Percentiles rank a stretch among this genome's conserved stretches.
These are phyloP conservation scores for Cephalopterus ornatus DNA, from an alignment of 2,113 vertebrate genomes.

Conservation along the genomic window DNA sequence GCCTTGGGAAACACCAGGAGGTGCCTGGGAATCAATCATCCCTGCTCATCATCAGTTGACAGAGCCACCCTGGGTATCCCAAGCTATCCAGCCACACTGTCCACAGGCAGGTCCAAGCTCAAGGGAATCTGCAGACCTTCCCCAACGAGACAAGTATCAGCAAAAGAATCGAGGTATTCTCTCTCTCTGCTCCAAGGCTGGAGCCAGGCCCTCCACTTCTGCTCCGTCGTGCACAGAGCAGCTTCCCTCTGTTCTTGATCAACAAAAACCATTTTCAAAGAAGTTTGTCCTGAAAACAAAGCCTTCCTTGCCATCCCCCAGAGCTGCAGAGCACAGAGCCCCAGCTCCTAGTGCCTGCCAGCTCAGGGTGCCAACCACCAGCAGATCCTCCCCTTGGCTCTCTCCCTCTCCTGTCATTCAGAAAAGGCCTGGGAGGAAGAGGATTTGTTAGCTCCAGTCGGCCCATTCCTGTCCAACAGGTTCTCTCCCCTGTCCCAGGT, in stretches of 20 bases:
- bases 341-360: not conserved
- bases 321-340: not conserved
- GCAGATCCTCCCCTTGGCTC: slow-evolving; percentile 6
- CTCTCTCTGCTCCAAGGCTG: not conserved
- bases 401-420: not conserved
- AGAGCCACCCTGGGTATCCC: not conserved
- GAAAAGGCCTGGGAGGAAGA: not conserved
- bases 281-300: not conserved
- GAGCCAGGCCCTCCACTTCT: not conserved
- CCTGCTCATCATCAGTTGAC: not conserved
- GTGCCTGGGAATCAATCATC: rapidly evolving
- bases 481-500: not conserved
- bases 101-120: not conserved
- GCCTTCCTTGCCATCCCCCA: not conserved
- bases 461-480: not conserved
- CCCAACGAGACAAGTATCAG: not conserved
- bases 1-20: not conserved
- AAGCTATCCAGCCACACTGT: not conserved
- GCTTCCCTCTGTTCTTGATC: not conserved
- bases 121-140: not conserved
- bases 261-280: not conserved
- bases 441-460: not conserved
- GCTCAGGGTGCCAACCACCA: not conserved
- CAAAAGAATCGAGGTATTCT: not conserved
- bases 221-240: not conserved